A percentile compares a stretch with the other conserved stretches of the same genome.
phyloP scores from a whole-genome alignment of 2,113 vertebrate species.

The Cavia porcellus region DNA sequence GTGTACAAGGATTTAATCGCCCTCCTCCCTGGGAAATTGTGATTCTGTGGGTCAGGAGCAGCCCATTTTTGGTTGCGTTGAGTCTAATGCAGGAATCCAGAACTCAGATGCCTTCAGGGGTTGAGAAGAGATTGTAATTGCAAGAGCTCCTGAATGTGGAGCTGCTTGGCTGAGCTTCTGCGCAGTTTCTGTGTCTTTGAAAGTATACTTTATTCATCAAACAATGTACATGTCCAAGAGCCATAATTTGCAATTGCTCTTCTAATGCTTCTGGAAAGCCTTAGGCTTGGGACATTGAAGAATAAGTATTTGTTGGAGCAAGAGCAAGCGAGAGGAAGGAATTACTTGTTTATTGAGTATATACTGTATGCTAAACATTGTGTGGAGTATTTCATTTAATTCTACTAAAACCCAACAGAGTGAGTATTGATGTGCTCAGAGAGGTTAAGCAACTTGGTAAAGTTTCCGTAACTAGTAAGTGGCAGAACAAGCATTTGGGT shows the following conservation, averaged over 20 bases:
- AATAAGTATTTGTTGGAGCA: background rate
- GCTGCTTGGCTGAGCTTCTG: background rate
- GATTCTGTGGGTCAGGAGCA: background rate
- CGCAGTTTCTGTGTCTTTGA: background rate
- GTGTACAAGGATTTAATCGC: background rate
- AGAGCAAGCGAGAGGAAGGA: background rate
- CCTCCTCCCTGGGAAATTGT: background rate
- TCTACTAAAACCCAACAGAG: background rate
- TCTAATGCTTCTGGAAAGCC: background rate
- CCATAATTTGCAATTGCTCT: background rate
- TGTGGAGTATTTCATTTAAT: background rate
- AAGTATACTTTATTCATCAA: background rate
- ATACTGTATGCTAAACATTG: background rate
- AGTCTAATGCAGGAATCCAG: background rate
- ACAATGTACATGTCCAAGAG: background rate
- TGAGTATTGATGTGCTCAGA: background rate
- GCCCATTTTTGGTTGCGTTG: background rate
- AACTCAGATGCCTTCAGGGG: background rate
- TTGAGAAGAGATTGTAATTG: background rate
- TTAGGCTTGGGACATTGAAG: slow-evolving; percentile 5
- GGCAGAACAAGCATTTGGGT: background rate
- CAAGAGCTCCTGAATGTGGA: background rate
- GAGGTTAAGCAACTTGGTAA: background rate
- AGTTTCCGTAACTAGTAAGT: background rate
- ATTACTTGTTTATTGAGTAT: background rate